Evolutionary conservation across 53 echinoderm and acorn worm species (phyloP), one percentile per base, ranked within the genome.

Genomic region (Pentamera pediparva): DNA sequence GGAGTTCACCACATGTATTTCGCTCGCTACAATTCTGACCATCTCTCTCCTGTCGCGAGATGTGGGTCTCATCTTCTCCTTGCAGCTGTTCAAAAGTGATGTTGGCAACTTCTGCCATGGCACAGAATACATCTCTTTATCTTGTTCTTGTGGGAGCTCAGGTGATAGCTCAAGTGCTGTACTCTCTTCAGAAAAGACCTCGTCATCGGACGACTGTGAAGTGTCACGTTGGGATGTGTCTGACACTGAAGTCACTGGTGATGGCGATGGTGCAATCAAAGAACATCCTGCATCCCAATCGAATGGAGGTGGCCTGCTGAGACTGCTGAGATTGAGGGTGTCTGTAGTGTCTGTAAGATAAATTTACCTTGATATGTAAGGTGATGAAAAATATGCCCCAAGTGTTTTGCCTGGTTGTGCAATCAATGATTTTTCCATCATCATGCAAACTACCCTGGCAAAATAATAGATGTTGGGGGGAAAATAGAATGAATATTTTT

Each of bases 61-160:
- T 8, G 53, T 26, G 38, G 80, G 70, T 56, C 80, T 71, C 15
- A 70, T 71, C 32, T 57, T 80, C 39, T 71, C 57, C 29, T 72
- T 70, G 1, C 27, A 36, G 20, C 72, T 36, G 2, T 80, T 58
- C 33, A 53, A 43, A 24, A 80, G 41, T n/a, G 13, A 35, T 57
- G 38, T 18, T 18, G 72, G 59, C 41, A 80, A 65, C 56, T 79
- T 78, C n/a, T 38, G 5, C 80, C 80, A 71, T 7, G 80, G 70
- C 27, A 79, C 35, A 25, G 22, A 27, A 35, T 62, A 78, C 4
- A 6, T 6, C 3, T 47, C 47, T 47, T 15, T n/a, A n/a, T n/a
- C n/a, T n/a, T n/a, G n/a, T n/a, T n/a, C n/a, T n/a, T n/a, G n/a
- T 47, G 2, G n/a, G n/a, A 17, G n/a, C 47, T 2, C 15, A 15